Base-by-base conservation (phyloP, 2,797 vertebrate genomes). In the Carcharodon carcharias region DNA sequence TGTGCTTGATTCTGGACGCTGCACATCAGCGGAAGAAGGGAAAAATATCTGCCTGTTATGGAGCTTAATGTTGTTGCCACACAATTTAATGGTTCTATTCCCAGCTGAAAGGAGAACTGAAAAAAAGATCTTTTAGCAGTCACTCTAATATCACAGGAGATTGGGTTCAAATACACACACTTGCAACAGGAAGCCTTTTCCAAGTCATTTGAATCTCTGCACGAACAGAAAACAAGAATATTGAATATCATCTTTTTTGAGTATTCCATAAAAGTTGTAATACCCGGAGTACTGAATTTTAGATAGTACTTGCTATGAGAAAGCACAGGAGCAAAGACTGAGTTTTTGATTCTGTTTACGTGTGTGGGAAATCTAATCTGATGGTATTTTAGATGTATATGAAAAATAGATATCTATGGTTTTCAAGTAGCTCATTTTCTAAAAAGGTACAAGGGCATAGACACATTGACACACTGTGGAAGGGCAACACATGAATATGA, bases 51-150 rank as follows among this genome's bases (percentile, higher is more conserved):
- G 40, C n/a, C 63, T 94, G 40, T 65, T 67, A 69, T 11, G 63
- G 93, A 95, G 93, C 93, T 50, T 50, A 95, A 69, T 95, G 65
- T 95, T 95, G 45, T 95, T 95, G 93, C 93, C 93, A 69, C 65
- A 95, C 65, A 69, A 71, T 95, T 50, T 95, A 95, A 95, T 95
- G 23, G 65, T 50, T 67, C 28, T 69, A 95, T 95, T 95, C 61
- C n/a, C 93, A 95, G 65, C 23, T 95, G 93, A 95, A 95, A 95
- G 45, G 63, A 69, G 93, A 91, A 58, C 88, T 61, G 56, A 91
- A 35, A 61, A 88, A 61, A 91, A 67, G 56, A 61, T 61, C 58
- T 61, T 91, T 14, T 35, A 77, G 40, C 18, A 21, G n/a, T 82
- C 40, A 21, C 16, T 82, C 16, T 65, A 93, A 61, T 21, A 16